Conservation (phyloP, 2,797 vertebrate species). For the Adrianichthys oophorus region DNA sequence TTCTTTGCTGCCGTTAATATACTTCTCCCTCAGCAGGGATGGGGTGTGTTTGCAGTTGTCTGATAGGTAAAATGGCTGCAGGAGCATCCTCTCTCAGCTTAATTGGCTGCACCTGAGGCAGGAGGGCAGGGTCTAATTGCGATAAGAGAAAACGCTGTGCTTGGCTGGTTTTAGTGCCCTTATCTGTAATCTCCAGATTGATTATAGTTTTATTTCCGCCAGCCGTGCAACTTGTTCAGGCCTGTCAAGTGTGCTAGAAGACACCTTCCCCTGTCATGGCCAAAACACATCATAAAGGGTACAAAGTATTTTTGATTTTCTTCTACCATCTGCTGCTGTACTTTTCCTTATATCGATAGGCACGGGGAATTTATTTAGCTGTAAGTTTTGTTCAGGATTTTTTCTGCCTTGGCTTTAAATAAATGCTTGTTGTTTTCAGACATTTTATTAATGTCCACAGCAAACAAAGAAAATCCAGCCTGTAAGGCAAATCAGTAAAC, state of each 20-base stretch:
- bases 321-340: neutral
- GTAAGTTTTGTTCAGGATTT: too few relatives aligned
- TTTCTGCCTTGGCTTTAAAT: too few relatives aligned
- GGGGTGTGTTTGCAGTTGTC: constrained; percentile 36
- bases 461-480: too few relatives aligned
- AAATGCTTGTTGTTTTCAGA: too few relatives aligned
- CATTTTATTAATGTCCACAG: too few relatives aligned
- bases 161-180: constrained; percentile 73
- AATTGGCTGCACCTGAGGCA: constrained; percentile 77
- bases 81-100: constrained; percentile 56
- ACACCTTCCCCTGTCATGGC: constrained; percentile 46
- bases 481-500: too few relatives aligned
- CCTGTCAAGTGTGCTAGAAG: constrained; percentile 64
- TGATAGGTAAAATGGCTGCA: constrained; percentile 57
- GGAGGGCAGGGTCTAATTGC: constrained; percentile 74
- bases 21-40: constrained; percentile 25
- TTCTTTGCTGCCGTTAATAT: constrained; percentile 26
- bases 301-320: constrained; percentile 1
- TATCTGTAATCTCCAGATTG: constrained; percentile 81
- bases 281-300: constrained; percentile 11
- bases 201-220: constrained; percentile 75
- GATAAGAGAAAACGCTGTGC: constrained; percentile 75
- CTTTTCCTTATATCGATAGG: neutral
- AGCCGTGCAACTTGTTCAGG: constrained; percentile 75
- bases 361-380: too few relatives aligned